A percentile compares a stretch with the other conserved stretches of the same genome.
phyloP scores from a whole-genome alignment of 2,113 vertebrate genomes.

The Hystrix brachyura region DNA sequence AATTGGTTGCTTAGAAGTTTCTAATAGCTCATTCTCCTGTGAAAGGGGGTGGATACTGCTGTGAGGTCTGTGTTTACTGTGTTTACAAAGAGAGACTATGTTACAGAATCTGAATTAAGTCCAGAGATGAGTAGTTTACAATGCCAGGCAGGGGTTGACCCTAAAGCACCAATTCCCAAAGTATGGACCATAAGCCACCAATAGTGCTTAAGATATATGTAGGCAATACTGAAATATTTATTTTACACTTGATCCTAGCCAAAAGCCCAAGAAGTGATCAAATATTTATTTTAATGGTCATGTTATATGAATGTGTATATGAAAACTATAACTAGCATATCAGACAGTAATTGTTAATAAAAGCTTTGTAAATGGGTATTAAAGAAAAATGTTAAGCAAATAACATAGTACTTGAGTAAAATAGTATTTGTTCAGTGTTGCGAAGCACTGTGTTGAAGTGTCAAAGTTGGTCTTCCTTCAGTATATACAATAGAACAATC shows the following conservation, averaged over 20 bases:
- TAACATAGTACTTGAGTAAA: not conserved
- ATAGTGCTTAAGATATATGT: not conserved
- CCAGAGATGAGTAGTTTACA: conserved; percentile 43
- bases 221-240: not conserved
- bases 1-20: not conserved
- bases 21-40: not conserved
- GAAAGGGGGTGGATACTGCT: not conserved
- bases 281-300: conserved; percentile 20
- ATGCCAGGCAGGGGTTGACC: not conserved
- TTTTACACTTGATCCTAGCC: not conserved
- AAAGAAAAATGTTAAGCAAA: not conserved
- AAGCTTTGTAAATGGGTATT: conserved; percentile 36
- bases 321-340: conserved; percentile 41
- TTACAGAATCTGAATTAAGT: conserved; percentile 18
- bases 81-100: conserved; percentile 27
- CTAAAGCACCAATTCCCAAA: not conserved
- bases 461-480: not conserved
- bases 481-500: not conserved
- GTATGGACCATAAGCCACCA: not conserved
- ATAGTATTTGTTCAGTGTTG: conserved; percentile 41
- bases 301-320: not conserved
- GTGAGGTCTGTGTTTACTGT: not conserved
- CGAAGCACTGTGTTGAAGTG: not conserved
- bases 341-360: not conserved
- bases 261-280: too few relatives aligned